Conservation (phyloP, 64 coral and sea anemone genomes). For the Catalaphyllia jardinei region DNA sequence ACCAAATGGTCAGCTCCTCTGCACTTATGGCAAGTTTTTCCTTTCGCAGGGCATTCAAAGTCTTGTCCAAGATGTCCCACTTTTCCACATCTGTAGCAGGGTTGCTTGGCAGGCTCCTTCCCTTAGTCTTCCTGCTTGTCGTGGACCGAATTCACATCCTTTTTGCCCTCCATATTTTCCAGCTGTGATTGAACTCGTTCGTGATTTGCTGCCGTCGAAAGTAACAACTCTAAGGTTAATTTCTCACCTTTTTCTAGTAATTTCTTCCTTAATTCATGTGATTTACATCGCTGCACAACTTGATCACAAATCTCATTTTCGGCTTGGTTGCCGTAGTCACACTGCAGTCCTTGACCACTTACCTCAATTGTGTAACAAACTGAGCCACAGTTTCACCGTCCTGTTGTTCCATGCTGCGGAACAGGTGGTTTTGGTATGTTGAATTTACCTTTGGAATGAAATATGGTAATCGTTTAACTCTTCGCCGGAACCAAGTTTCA, state of each 20-base stretch:
- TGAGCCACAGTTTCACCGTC: background rate
- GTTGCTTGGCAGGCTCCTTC: background rate
- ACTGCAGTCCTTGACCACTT: no score
- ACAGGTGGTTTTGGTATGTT: background rate
- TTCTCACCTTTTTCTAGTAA: slow-evolving; percentile 3
- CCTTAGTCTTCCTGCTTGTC: background rate
- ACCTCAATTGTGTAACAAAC: no score
- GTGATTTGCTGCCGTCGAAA: background rate
- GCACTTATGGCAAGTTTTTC: no score
- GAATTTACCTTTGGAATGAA: slow-evolving; percentile 17
- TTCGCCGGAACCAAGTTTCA: background rate
- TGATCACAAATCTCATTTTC: background rate
- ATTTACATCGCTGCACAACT: background rate
- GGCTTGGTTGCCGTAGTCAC: background rate
- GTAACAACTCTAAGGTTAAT: background rate
- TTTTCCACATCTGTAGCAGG: background rate
- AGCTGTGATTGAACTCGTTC: background rate
- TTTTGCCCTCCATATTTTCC: background rate
- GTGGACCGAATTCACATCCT: background rate
- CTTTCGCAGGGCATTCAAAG: background rate
- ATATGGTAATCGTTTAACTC: background rate
- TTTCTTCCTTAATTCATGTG: slow-evolving; percentile 2
- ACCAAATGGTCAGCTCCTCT: no score
- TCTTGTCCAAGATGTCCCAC: background rate
- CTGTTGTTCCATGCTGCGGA: background rate